Conservation (phyloP, 2,797 vertebrate species). For the Eidolon dupreanum region DNA sequence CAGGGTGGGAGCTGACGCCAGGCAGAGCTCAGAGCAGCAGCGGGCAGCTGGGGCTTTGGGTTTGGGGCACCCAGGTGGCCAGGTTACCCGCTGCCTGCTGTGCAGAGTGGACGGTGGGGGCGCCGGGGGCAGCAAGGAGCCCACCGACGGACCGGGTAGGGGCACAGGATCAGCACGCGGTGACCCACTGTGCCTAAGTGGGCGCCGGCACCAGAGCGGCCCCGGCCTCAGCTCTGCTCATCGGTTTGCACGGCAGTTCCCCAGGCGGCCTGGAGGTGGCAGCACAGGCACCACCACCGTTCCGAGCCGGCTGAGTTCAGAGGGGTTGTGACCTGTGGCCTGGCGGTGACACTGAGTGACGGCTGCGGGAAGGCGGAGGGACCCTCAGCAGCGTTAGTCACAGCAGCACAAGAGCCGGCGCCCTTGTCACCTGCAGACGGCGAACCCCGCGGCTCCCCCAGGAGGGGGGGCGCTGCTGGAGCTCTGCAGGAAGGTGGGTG, state of each 20-base stretch:
- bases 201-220: neutral
- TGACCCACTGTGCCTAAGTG: no score
- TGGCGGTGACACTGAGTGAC: neutral
- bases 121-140: neutral
- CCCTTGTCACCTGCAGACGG: neutral
- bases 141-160: neutral
- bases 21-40: neutral
- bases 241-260: neutral
- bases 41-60: neutral
- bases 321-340: neutral
- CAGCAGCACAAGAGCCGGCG: no score
- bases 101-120: no score
- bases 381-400: no score
- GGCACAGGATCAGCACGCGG: neutral
- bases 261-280: neutral
- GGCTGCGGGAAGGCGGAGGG: no score
- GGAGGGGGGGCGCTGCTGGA: neutral
- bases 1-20: neutral
- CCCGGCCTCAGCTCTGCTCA: no score
- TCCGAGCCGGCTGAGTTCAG: no score
- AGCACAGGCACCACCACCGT: neutral
- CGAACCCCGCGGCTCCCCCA: rapidly evolving
- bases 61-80: no score
- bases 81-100: neutral
- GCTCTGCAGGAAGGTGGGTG: neutral